Evolutionary conservation across 2,888 invertebrate species (phyloP).

Genomic region (Anarsia innoxiella): DNA sequence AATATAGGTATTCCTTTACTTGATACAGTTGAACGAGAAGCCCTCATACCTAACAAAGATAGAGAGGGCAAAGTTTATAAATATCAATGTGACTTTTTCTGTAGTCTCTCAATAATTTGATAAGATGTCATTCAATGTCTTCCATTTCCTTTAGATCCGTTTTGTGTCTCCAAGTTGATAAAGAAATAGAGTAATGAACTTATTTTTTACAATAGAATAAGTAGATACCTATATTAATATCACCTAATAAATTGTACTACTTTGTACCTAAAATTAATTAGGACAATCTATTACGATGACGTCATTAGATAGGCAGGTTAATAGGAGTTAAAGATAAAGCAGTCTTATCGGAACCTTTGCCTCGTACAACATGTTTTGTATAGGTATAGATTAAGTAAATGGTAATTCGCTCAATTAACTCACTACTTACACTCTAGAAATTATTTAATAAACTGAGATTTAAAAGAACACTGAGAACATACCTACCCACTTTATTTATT

Average conservation of each 20-base stretch:
- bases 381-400: neutral
- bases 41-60: no score
- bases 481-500: no score
- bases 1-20: no score
- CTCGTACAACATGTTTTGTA: conserved; percentile 19
- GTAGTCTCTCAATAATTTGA: conserved; percentile 36
- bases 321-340: conserved; percentile 22
- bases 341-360: conserved; percentile 57
- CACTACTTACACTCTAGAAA: no score
- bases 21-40: no score
- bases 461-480: no score
- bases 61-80: conserved; percentile 34
- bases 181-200: conserved; percentile 2
- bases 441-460: no score
- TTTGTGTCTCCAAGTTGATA: conserved; percentile 19
- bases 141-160: conserved; percentile 42
- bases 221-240: no score
- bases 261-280: no score
- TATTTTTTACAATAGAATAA: neutral
- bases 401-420: neutral
- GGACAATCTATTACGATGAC: no score
- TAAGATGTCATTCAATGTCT: conserved; percentile 32
- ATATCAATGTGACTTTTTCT: conserved; percentile 39
- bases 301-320: neutral
- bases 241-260: no score